A percentile compares a stretch with the other conserved stretches of the same genome.
phyloP scores from a whole-genome alignment of 2,888 invertebrate genomes.

The Blastobasis adustella region DNA sequence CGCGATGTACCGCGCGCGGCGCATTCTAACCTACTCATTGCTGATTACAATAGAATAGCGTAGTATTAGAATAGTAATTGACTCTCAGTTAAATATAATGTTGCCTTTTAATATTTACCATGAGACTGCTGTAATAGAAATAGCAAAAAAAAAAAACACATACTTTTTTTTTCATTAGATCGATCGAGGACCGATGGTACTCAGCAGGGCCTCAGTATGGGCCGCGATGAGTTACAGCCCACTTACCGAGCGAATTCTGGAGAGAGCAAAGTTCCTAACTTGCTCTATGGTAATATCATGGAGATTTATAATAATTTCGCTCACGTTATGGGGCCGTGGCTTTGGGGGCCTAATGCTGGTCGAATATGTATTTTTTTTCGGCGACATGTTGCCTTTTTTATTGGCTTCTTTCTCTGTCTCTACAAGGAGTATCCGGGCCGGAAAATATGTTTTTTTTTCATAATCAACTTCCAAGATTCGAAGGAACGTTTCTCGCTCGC shows the following conservation, averaged over 20 bases:
- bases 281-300: slow-evolving; percentile 69
- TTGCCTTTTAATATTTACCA: no score
- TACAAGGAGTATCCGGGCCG: background rate
- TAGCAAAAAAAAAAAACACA: no score
- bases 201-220: slow-evolving; percentile 33
- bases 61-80: no score
- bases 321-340: slow-evolving; percentile 51
- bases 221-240: slow-evolving; percentile 61
- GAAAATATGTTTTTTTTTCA: no score
- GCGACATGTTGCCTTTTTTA: slow-evolving; percentile 15
- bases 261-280: slow-evolving; percentile 67
- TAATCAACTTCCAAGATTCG: no score
- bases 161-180: background rate
- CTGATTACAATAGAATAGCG: no score
- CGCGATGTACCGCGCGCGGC: no score
- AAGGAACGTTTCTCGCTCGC: no score
- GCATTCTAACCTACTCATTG: no score
- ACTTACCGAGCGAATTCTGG: slow-evolving; percentile 62
- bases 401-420: slow-evolving; percentile 11
- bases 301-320: slow-evolving; percentile 72
- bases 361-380: slow-evolving; percentile 33
- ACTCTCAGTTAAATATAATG: no score
- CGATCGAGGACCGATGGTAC: slow-evolving; percentile 39
- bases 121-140: no score
- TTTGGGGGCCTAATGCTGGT: slow-evolving; percentile 46